A percentile compares a stretch with the other conserved stretches of the same genome.
These are phyloP conservation scores for Pempheris klunzingeri DNA, from an alignment of 2,797 vertebrate genomes.

Conservation along the genomic window DNA sequence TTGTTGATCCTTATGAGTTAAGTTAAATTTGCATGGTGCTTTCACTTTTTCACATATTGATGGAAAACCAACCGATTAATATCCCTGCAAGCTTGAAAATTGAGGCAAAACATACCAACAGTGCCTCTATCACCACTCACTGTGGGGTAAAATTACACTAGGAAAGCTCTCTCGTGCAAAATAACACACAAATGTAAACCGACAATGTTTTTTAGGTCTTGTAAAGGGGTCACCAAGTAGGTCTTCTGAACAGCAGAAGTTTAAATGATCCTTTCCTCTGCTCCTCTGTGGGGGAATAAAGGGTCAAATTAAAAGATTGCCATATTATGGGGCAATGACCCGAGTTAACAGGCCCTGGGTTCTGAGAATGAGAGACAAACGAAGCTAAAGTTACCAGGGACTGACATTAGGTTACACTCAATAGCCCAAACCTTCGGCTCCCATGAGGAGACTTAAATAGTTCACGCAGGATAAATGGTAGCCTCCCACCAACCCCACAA, in stretches of 20 bases:
- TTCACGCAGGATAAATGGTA: conserved; percentile 71
- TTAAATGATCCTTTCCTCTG: conserved; percentile 36
- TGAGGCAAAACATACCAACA: conserved; percentile 21
- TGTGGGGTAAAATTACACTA: background rate
- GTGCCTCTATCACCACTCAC: conserved; percentile 17
- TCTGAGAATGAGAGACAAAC: conserved; percentile 55
- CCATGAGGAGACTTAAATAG: conserved; percentile 66
- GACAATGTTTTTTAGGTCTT: conserved; percentile 29
- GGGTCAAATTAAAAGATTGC: conserved; percentile 60
- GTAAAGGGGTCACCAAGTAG: conserved; percentile 27
- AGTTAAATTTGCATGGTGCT: conserved; percentile 1
- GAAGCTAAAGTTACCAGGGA: conserved; percentile 63
- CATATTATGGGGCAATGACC: conserved; percentile 54
- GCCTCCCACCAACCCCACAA: conserved; percentile 66
- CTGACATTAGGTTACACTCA: conserved; percentile 56
- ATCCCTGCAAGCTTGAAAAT: background rate
- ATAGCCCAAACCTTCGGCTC: conserved; percentile 52
- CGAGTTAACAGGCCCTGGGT: conserved; percentile 46
- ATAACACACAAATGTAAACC: conserved; percentile 36
- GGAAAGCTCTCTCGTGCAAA: conserved; percentile 16
- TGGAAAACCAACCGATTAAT: conserved; percentile 12
- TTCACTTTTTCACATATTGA: conserved; percentile 8
- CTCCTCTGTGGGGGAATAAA: conserved; percentile 41
- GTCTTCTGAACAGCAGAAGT: conserved; percentile 37
- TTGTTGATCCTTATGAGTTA: background rate